A percentile compares a stretch with the other conserved stretches of the same genome.
These are phyloP conservation scores for Pampusana beccarii DNA, from an alignment of 2,113 vertebrate species.

Conservation along the genomic window DNA sequence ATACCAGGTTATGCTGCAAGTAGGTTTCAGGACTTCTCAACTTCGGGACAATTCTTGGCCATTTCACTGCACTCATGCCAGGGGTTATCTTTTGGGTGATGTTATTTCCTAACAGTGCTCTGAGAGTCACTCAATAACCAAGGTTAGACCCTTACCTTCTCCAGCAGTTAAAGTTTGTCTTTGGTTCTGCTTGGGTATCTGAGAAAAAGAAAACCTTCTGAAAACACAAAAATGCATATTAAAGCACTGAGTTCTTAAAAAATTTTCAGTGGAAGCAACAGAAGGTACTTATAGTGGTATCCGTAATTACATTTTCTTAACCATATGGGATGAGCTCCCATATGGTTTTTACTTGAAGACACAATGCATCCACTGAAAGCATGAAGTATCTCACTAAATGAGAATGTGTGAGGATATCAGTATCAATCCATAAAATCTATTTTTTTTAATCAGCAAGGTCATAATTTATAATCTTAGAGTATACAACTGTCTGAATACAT, in stretches of 20 bases:
- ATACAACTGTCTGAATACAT: background rate
- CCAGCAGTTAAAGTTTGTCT: background rate
- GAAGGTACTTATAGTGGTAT: background rate
- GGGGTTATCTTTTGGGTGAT: background rate
- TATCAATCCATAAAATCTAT: background rate
- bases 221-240: background rate
- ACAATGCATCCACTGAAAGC: background rate
- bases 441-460: background rate
- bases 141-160: background rate
- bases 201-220: background rate
- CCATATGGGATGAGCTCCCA: background rate
- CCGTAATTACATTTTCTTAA: background rate
- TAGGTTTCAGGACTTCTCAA: background rate
- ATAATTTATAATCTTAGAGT: background rate
- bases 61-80: background rate
- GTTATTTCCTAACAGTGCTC: background rate
- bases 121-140: background rate
- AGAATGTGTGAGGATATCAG: background rate
- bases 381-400: background rate
- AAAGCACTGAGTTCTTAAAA: background rate
- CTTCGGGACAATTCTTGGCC: background rate
- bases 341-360: background rate
- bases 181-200: background rate
- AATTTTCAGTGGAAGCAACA: background rate
- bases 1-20: background rate